These are phyloP conservation scores for Nebria salina DNA, from an alignment of 2,888 invertebrate genomes.

Conservation along the genomic window DNA sequence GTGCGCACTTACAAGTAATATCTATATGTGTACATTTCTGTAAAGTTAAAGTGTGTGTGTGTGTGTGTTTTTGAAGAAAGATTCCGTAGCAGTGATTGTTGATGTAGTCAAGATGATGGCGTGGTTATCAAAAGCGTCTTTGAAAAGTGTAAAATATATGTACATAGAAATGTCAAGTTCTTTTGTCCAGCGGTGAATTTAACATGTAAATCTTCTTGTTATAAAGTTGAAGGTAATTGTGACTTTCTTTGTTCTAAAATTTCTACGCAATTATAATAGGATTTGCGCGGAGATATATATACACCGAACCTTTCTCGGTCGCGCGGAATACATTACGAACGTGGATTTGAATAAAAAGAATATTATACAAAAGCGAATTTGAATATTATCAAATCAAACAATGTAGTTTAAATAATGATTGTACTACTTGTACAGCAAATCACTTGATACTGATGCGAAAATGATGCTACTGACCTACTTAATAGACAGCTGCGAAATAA, in stretches of 20 bases:
- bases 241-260: background rate
- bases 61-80: too few species aligned
- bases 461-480: slow-evolving; percentile 2
- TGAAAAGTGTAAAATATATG: background rate
- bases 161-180: background rate
- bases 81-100: too few species aligned
- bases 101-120: too few species aligned
- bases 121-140: background rate
- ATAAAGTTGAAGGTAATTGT: slow-evolving; percentile 1
- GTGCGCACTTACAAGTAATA: too few species aligned
- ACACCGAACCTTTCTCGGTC: background rate
- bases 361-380: background rate
- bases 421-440: too few species aligned
- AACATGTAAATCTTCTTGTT: background rate
- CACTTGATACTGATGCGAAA: background rate
- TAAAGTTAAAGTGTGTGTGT: too few species aligned
- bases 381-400: background rate
- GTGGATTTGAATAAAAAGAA: background rate
- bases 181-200: background rate
- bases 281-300: background rate
- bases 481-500: slow-evolving; percentile 12
- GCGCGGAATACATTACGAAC: background rate
- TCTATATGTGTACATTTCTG: too few species aligned
- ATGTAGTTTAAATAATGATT: background rate
- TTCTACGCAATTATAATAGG: background rate